Evolutionary conservation across 1,140 invertebrate species (phyloP).

Genomic region (Leptonema lineaticorne): DNA sequence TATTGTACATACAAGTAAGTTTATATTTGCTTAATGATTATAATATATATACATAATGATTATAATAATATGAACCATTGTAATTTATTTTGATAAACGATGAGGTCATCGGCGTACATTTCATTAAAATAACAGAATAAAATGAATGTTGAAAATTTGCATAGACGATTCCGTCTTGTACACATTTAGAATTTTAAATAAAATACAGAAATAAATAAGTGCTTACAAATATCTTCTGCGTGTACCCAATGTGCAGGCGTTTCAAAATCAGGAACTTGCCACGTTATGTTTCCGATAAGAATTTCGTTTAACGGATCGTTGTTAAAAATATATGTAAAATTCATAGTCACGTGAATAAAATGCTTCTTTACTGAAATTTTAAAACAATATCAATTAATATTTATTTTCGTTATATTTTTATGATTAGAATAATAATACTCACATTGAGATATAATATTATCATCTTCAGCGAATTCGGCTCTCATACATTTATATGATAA

Average conservation of each 20-base stretch:
- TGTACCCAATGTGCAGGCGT: constrained; percentile 81
- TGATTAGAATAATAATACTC: neutral
- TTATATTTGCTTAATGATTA: too few relatives aligned
- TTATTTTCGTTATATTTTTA: neutral
- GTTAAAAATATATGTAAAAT: constrained; percentile 80
- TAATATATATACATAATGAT: too few relatives aligned
- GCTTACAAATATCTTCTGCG: constrained; percentile 79
- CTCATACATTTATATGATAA: constrained; percentile 81
- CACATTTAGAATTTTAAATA: too few relatives aligned
- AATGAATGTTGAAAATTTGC: too few relatives aligned
- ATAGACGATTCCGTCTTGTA: neutral
- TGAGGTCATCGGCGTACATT: too few relatives aligned
- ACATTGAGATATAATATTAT: constrained; percentile 24
- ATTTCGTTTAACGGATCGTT: constrained; percentile 79
- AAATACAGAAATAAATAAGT: constrained; percentile 43
- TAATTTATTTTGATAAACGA: neutral
- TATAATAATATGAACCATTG: too few relatives aligned
- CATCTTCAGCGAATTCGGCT: constrained; percentile 66
- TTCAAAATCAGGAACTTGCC: constrained; percentile 71
- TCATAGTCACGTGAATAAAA: constrained; percentile 68
- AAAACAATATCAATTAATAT: neutral
- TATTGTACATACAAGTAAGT: too few relatives aligned
- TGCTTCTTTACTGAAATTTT: neutral
- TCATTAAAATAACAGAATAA: too few relatives aligned
- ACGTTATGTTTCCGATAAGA: constrained; percentile 81